Percentiles rank a stretch among this genome's conserved stretches.
phyloP scores from a whole-genome alignment of 2,113 vertebrate species.

The Terrapene triunguis region DNA sequence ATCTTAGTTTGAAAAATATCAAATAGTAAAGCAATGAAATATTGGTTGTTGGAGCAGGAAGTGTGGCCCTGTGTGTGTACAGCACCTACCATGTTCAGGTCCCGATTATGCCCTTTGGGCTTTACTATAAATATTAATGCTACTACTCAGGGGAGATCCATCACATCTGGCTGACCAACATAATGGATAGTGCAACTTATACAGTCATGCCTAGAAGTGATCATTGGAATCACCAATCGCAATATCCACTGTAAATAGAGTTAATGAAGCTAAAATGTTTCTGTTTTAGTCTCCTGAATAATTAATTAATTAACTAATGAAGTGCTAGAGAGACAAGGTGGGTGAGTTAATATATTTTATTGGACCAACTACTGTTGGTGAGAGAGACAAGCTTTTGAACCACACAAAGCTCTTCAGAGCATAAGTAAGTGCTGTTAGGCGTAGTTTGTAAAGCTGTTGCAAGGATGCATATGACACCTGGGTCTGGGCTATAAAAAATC shows the following conservation, averaged over 20 bases:
- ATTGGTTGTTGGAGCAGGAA: not conserved
- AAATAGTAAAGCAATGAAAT: not conserved
- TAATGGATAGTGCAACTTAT: accelerated
- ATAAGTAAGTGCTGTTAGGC: not conserved
- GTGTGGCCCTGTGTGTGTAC: not conserved
- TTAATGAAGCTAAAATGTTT: not conserved
- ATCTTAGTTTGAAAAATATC: not conserved
- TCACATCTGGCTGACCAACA: not conserved
- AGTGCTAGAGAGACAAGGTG: not conserved
- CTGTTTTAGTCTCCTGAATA: not conserved
- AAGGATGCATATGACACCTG: not conserved
- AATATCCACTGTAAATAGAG: not conserved
- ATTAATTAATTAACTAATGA: not conserved
- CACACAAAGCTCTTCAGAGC: not conserved
- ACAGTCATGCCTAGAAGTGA: accelerated
- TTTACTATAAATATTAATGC: too few species aligned
- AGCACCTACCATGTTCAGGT: too few species aligned
- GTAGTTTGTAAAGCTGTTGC: not conserved
- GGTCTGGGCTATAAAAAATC: not conserved
- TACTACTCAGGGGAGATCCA: too few species aligned
- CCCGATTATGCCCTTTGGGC: too few species aligned
- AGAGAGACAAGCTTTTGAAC: not conserved
- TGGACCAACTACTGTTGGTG: not conserved
- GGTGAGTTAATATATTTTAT: not conserved
- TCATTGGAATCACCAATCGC: not conserved